Base-by-base conservation (phyloP, 2,113 vertebrate genomes). In the Phoxinus phoxinus region DNA sequence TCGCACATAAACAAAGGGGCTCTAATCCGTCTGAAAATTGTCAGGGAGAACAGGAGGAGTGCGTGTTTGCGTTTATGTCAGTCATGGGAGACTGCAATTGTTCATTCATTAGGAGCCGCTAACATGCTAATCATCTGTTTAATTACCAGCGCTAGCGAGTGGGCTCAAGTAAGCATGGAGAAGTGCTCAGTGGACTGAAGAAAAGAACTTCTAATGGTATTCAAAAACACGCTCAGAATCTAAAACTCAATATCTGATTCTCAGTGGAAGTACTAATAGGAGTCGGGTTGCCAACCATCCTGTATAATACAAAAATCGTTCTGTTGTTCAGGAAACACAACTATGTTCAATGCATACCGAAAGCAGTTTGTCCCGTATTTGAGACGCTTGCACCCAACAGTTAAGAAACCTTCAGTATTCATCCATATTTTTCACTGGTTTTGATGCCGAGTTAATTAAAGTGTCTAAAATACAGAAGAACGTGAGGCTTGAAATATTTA, bases 41-140 rank as follows among this genome's bases (percentile, higher is more conserved):
- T 21, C 58, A 76, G 48, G 25, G 72, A 51, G 74, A 53, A 53
- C 74, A 69, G 35, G 27, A 79, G 69, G 77, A 56, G 72, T 81
- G 67, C 83, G 86, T 86, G 73, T 92, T 90, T 91, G 88, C 83
- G 87, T 82, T 86, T 86, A 84, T 58, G 72, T 78, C 86, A 84
- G 89, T 91, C 90, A 85, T 83, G 87, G 84, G 90, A 79, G 89
- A 90, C 87, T 86, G 84, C 91, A 88, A 90, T 90, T 92, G 91
- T 91, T 93, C 89, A 90, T 92, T 90, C 90, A 94, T 93, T 93
- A 92, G 87, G 86, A 76, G 91, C 92, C 90, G 81, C 89, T 89
- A 89, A 84, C 88, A 87, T 85, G 88, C 91, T 93, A 92, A 93
- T 93, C 91, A 92, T 89, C 90, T 90, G 86, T 84, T 92, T 94